Conservation (phyloP, 2,797 vertebrate genomes). For the Paguma larvata region DNA sequence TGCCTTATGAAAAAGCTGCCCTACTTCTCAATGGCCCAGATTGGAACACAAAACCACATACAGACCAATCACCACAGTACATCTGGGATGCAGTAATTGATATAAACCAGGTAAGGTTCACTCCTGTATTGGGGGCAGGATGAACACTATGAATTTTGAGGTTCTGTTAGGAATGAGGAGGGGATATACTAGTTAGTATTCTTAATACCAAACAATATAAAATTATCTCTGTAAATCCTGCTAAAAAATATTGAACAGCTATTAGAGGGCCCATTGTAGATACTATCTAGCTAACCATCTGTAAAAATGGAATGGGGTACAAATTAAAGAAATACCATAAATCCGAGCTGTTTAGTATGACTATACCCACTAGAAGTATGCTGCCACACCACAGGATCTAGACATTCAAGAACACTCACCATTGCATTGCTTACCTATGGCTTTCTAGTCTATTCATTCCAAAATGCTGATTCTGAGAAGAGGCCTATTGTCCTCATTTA, state of each 20-base stretch:
- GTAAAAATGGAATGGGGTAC: background rate
- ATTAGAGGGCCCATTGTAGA: background rate
- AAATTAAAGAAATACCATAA: background rate
- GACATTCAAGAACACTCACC: background rate
- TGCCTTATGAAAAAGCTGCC: background rate
- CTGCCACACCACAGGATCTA: background rate
- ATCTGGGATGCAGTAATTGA: background rate
- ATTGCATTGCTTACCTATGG: background rate
- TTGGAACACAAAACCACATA: background rate
- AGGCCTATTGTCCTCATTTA: background rate
- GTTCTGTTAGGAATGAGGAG: background rate
- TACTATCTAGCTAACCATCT: background rate
- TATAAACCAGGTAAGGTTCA: background rate
- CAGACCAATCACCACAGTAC: background rate
- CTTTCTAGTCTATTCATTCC: background rate
- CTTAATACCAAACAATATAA: background rate
- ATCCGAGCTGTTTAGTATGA: background rate
- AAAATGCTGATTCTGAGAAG: background rate
- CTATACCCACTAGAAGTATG: background rate
- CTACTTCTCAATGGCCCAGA: background rate
- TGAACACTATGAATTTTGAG: background rate
- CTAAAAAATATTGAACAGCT: background rate
- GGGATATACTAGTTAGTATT: background rate
- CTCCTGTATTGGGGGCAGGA: background rate
- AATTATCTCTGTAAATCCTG: background rate